Conservation (phyloP, 2,888 invertebrate genomes). For the Odontomyia ornata region DNA sequence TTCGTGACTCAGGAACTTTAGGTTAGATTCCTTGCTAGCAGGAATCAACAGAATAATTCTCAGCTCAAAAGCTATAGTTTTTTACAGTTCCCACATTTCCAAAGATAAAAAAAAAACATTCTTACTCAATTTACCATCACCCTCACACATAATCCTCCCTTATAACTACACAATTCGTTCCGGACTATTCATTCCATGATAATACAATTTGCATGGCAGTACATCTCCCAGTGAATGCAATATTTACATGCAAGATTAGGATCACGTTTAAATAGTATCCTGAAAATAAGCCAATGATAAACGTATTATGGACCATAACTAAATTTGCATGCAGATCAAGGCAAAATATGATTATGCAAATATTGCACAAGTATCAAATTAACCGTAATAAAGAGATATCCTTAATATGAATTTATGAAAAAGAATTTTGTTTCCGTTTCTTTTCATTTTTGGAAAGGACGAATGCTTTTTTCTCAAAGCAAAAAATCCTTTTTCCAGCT, state of each 20-base stretch:
- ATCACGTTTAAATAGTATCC: background rate
- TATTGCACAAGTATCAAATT: background rate
- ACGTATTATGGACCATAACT: constrained; percentile 9
- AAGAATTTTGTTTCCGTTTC: background rate
- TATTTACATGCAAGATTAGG: constrained; percentile 9
- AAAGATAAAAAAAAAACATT: no score
- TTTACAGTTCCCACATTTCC: no score
- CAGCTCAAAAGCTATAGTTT: no score
- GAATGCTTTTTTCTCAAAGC: no score
- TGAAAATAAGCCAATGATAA: constrained; percentile 7
- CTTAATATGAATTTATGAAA: background rate
- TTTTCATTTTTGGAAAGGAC: no score
- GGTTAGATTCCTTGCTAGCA: no score
- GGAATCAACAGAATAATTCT: no score
- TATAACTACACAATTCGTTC: background rate
- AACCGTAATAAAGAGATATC: background rate
- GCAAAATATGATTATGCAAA: background rate
- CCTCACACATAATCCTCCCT: background rate
- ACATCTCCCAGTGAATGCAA: background rate
- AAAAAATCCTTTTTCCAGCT: no score
- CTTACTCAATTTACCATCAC: no score
- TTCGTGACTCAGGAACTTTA: no score
- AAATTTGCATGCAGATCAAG: background rate
- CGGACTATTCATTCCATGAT: background rate
- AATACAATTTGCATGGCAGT: constrained; percentile 25